A percentile compares a stretch with the other conserved stretches of the same genome.
Evolutionary conservation across 2,113 vertebrate genomes (phyloP).

Genomic region (Perognathus longimembris): DNA sequence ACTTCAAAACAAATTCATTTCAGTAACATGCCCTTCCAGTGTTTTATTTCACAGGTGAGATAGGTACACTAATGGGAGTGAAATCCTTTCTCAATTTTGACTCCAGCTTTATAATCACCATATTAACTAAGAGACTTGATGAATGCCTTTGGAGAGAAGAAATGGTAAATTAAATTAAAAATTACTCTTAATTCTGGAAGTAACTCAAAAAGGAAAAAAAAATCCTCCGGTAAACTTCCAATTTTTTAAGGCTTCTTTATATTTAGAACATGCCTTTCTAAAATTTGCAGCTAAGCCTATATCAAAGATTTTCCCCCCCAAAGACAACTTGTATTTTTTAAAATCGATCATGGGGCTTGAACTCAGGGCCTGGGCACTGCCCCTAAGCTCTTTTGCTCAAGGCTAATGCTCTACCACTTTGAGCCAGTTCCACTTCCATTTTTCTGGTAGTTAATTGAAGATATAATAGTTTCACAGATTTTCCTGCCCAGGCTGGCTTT

Average conservation of each 20-base stretch:
- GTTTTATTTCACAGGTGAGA: slow-evolving; percentile 1
- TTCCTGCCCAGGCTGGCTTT: no score
- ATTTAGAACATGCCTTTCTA: slow-evolving; percentile 47
- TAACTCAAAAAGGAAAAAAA: background rate
- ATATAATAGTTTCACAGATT: no score
- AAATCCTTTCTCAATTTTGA: background rate
- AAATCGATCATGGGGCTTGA: no score
- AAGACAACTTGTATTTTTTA: slow-evolving; percentile 40
- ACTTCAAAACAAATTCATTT: background rate
- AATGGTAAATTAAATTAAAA: background rate
- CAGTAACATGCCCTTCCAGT: background rate
- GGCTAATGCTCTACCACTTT: no score
- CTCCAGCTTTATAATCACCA: background rate
- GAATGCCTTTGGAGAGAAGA: background rate
- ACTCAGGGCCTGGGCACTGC: no score
- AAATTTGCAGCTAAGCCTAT: slow-evolving; percentile 30
- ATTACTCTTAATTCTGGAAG: slow-evolving; percentile 29
- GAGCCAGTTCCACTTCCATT: no score
- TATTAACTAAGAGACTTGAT: background rate
- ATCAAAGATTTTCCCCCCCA: slow-evolving; percentile 44
- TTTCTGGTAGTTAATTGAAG: no score
- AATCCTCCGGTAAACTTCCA: background rate
- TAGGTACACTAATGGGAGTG: background rate
- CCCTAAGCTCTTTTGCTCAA: no score
- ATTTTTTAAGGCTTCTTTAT: slow-evolving; percentile 30